A percentile compares a stretch with the other conserved stretches of the same genome.
Evolutionary conservation across 2,113 vertebrate species (phyloP).

Genomic region (Protobothrops mucrosquamatus): DNA sequence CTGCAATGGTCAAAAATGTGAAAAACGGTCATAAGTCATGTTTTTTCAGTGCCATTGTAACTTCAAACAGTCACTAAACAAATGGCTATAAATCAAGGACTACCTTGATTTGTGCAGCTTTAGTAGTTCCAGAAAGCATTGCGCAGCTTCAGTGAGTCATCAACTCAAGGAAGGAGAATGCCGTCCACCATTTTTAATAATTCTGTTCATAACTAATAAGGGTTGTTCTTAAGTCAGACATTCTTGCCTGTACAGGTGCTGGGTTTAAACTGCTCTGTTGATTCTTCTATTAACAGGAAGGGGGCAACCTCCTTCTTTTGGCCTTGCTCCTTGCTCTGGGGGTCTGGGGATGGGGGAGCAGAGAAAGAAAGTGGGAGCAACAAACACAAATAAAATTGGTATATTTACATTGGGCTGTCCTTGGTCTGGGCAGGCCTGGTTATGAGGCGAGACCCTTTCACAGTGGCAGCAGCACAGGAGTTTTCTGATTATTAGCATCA

Average conservation of each 20-base stretch:
- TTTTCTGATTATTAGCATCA: neutral
- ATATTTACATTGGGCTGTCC: neutral
- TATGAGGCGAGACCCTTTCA: neutral
- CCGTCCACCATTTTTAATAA: no score
- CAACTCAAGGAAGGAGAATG: no score
- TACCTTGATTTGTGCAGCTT: no score
- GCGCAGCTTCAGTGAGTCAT: no score
- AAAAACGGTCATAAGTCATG: neutral
- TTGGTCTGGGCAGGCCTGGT: neutral
- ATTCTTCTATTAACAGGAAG: neutral
- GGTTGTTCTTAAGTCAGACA: no score
- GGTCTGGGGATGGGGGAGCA: neutral
- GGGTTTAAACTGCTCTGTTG: neutral
- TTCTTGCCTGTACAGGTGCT: neutral
- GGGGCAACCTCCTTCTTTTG: neutral
- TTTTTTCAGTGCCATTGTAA: neutral
- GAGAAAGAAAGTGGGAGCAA: neutral
- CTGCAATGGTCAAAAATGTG: neutral
- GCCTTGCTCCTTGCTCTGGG: neutral
- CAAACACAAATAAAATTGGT: neutral
- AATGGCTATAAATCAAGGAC: no score
- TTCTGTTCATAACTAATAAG: no score
- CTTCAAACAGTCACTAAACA: no score
- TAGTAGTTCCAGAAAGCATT: no score
- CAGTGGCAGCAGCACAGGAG: neutral